Evolutionary conservation across 2,113 vertebrate genomes (phyloP), one percentile per base, ranked within the genome.

Genomic region (Callospermophilus lateralis): DNA sequence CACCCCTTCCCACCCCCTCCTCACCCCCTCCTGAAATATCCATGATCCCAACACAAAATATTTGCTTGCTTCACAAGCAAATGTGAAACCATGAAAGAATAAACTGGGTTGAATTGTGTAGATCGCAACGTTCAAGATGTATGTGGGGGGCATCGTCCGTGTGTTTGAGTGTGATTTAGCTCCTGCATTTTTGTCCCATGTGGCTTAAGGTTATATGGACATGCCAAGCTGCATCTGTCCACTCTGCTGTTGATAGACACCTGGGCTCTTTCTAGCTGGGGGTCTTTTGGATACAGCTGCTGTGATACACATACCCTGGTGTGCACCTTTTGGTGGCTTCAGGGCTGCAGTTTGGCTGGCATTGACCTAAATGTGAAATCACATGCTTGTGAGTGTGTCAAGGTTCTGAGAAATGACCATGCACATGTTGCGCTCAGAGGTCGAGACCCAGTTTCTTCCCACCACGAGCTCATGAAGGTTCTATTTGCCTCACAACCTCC

Each of bases 201-300:
- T 0, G 1, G 0, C 3, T 9, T 39, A 3, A 15, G 1, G 0
- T 74, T 9, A 8, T 3, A 1, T 0, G 17, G 32, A 9, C 17
- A 1, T 42, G 16, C 12, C 48, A 6, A 24, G 0, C 2, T 17
- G 26, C 3, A 1, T 30, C n/a, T 2, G 15, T 10, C 42, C 4
- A 0, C 1, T 16, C 34, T 8, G 1, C 17, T 42, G 10, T 2
- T 42, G 37, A n/a, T 5, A 17, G 12, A 37, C 45, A 32, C 13
- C 4, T 4, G 8, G 11, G 2, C 1, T 4, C 30, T 45, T 58
- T 67, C 37, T 37, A 24, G 22, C 7, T 3, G 0, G 30, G 32
- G 8, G 10, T 34, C 55, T 74, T 42, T 17, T 7, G 30, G 26
- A 13, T 17, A 22, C 3, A 0, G 5, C 72, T 28, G 12, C 32